phyloP scores from a whole-genome alignment of 1,140 invertebrate genomes.

The Leptoteleia sp. region DNA sequence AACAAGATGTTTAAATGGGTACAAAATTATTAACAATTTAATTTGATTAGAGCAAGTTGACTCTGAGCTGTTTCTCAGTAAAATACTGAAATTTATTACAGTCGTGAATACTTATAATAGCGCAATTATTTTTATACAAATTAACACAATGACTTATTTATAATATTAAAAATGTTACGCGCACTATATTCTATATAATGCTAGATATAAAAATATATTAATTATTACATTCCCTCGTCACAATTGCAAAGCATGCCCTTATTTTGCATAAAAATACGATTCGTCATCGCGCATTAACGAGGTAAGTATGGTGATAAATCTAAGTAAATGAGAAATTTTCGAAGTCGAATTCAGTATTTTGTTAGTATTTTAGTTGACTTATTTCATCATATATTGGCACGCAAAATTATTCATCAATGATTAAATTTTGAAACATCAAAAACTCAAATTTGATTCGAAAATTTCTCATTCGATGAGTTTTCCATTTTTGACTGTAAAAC shows the following conservation, averaged over 20 bases:
- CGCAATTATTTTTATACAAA: conserved; percentile 55
- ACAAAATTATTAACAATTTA: conserved; percentile 47
- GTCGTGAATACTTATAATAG: conserved; percentile 57
- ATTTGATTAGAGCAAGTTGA: conserved; percentile 61
- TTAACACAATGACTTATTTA: conserved; percentile 50
- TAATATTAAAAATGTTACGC: conserved; percentile 54
- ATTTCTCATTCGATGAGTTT: conserved; percentile 33
- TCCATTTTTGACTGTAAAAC: conserved; percentile 29
- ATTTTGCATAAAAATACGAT: conserved; percentile 45
- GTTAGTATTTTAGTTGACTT: too few species aligned
- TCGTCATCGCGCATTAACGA: conserved; percentile 35
- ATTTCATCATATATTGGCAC: neutral
- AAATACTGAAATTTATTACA: conserved; percentile 64
- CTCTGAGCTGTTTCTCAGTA: conserved; percentile 63
- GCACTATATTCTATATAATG: conserved; percentile 47
- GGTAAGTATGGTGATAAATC: conserved; percentile 54
- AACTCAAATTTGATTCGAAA: conserved; percentile 12
- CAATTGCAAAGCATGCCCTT: conserved; percentile 62
- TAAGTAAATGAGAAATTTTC: conserved; percentile 50
- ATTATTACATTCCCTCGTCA: conserved; percentile 60
- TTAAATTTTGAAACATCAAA: conserved; percentile 11
- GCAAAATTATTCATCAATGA: neutral
- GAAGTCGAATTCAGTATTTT: neutral
- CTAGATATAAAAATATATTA: conserved; percentile 64
- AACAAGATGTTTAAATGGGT: conserved; percentile 21